Evolutionary conservation across 2,888 invertebrate genomes (phyloP).

Genomic region (Caenorhabditis doughertyi): DNA sequence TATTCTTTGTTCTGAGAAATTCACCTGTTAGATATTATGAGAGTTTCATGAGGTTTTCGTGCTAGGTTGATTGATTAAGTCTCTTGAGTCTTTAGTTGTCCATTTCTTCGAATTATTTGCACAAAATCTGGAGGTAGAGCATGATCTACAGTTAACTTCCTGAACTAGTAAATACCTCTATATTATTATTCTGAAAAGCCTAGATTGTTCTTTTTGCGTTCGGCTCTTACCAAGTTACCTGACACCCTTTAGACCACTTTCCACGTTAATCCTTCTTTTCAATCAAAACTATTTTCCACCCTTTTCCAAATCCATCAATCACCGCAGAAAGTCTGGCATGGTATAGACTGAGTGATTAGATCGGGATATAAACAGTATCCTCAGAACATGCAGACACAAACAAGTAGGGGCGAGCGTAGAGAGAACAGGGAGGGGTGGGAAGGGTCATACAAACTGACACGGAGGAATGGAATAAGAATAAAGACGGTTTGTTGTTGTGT

Average conservation of each 20-base stretch:
- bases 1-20: not conserved
- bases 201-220: too few relatives aligned
- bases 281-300: not conserved
- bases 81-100: too few relatives aligned
- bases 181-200: too few relatives aligned
- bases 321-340: constrained; percentile 26
- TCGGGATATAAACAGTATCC: constrained; percentile 54
- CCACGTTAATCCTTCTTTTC: not conserved
- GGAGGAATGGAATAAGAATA: not conserved
- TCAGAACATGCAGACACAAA: constrained; percentile 45
- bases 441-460: constrained; percentile 55
- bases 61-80: too few relatives aligned
- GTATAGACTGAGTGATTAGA: constrained; percentile 42
- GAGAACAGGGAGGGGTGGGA: too few relatives aligned
- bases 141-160: too few relatives aligned
- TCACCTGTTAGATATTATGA: too few relatives aligned
- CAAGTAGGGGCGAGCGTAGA: constrained; percentile 38
- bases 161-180: too few relatives aligned
- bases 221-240: not conserved
- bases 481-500: constrained; percentile 53
- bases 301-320: constrained; percentile 39
- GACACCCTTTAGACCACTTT: not conserved
- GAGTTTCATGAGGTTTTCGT: too few relatives aligned
- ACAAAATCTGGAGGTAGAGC: too few relatives aligned
- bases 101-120: too few relatives aligned